Percentiles rank a stretch among this genome's conserved stretches.
Conservation (phyloP, 2,888 invertebrate species). For the Apodemia hepburni region DNA sequence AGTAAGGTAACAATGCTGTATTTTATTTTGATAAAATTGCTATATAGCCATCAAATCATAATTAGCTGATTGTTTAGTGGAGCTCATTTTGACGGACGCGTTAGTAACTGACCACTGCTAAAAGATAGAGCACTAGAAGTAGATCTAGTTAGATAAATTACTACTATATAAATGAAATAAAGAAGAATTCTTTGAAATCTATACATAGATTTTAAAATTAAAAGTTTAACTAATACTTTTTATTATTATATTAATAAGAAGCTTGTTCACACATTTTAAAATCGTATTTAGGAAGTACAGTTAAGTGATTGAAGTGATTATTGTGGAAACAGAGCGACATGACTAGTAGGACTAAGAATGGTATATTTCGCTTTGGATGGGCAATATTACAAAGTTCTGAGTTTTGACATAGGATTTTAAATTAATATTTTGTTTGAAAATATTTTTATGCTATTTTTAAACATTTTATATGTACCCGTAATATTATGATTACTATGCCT, state of each 20-base stretch:
- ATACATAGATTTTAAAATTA: constrained; percentile 77
- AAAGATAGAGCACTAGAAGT: constrained; percentile 74
- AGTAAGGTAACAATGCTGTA: constrained; percentile 12
- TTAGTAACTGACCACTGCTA: constrained; percentile 76
- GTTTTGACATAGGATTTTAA: neutral
- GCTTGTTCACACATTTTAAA: constrained; percentile 80
- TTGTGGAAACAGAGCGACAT: constrained; percentile 43
- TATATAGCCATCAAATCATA: neutral
- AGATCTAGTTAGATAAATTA: constrained; percentile 74
- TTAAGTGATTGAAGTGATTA: constrained; percentile 57
- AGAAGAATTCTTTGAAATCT: constrained; percentile 72
- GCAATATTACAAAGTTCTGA: constrained; percentile 26
- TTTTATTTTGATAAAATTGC: neutral
- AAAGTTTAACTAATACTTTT: constrained; percentile 78
- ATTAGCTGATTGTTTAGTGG: constrained; percentile 28
- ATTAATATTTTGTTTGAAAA: too few relatives aligned
- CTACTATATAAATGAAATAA: constrained; percentile 57
- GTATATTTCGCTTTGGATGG: constrained; percentile 43
- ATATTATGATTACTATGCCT: too few relatives aligned
- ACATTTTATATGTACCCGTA: too few relatives aligned
- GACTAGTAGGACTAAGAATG: constrained; percentile 55
- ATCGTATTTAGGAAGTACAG: constrained; percentile 73
- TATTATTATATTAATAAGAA: constrained; percentile 73
- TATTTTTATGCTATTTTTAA: too few relatives aligned
- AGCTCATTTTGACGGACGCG: constrained; percentile 51